A percentile compares a stretch with the other conserved stretches of the same genome.
phyloP scores from a whole-genome alignment of 37 sponge, comb jelly and placozoan genomes.

The Ianthella basta region DNA sequence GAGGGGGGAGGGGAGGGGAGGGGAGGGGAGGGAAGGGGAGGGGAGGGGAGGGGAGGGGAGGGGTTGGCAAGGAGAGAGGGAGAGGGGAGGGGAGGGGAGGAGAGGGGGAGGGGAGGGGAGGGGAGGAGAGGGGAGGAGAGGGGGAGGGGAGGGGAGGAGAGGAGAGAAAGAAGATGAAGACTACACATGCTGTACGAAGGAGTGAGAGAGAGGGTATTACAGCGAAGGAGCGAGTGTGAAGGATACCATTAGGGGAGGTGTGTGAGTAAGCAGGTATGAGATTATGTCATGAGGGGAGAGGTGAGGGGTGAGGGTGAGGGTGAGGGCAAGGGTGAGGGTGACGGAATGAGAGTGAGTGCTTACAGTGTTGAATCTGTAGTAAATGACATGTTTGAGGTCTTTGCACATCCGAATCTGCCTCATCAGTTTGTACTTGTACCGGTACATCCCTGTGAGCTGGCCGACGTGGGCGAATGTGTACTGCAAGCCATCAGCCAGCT shows the following conservation, averaged over 20 bases:
- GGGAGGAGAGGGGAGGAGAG: background rate
- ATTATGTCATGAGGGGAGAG: too few species aligned
- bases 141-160: background rate
- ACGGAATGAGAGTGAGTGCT: constrained; percentile 5
- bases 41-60: background rate
- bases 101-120: too few species aligned
- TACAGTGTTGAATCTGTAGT: constrained; percentile 99
- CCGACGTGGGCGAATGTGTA: constrained; percentile 99
- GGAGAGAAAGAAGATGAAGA: too few species aligned
- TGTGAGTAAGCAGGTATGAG: too few species aligned
- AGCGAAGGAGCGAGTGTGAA: too few species aligned
- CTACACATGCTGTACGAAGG: too few species aligned
- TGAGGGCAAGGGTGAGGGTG: too few species aligned
- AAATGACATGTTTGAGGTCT: constrained; percentile 99
- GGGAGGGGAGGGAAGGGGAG: too few species aligned
- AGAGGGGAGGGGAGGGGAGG: too few species aligned
- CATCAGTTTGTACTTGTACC: constrained; percentile 99
- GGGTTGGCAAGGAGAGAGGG: background rate
- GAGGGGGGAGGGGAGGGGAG: background rate
- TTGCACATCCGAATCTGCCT: constrained; percentile 99
- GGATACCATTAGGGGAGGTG: too few species aligned
- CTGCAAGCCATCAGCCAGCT: constrained; percentile 98
- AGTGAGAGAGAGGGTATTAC: too few species aligned
- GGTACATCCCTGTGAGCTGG: constrained; percentile 99
- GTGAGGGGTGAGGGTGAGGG: too few species aligned